Conservation (phyloP, 2,113 vertebrate genomes). For the Motacilla tschutschensis region DNA sequence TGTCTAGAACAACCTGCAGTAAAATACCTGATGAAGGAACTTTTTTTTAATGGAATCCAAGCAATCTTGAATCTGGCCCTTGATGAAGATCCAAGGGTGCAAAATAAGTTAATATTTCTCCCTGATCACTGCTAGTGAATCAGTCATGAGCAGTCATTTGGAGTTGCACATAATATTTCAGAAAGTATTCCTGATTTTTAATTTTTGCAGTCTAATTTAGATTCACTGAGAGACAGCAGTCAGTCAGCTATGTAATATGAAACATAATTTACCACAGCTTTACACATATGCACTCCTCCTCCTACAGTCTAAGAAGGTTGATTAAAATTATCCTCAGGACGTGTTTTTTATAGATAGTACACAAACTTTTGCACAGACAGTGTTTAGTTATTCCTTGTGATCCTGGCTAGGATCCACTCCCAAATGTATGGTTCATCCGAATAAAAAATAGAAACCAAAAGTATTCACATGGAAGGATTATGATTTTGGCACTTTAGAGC, state of each 20-base stretch:
- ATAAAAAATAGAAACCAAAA: neutral
- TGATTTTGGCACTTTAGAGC: neutral
- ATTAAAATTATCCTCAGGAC: neutral
- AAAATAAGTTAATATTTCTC: neutral
- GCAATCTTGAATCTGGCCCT: neutral
- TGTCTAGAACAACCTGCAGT: neutral
- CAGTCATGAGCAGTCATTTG: neutral
- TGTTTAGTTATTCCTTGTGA: neutral
- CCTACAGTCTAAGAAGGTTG: accelerated
- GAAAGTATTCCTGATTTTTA: neutral
- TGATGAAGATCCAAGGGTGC: neutral
- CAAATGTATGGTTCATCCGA: neutral
- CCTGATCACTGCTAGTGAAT: neutral
- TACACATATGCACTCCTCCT: neutral
- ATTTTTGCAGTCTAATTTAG: neutral
- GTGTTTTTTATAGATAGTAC: neutral
- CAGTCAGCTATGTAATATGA: neutral
- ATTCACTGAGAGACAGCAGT: neutral
- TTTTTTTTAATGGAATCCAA: neutral
- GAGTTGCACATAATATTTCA: neutral
- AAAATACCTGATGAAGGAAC: neutral
- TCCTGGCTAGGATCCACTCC: neutral
- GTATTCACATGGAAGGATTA: neutral
- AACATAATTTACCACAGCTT: neutral
- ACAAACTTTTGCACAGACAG: neutral